These are phyloP conservation scores for Rhynchonema sp. DNA, from an alignment of 2,888 invertebrate genomes.

Conservation along the genomic window DNA sequence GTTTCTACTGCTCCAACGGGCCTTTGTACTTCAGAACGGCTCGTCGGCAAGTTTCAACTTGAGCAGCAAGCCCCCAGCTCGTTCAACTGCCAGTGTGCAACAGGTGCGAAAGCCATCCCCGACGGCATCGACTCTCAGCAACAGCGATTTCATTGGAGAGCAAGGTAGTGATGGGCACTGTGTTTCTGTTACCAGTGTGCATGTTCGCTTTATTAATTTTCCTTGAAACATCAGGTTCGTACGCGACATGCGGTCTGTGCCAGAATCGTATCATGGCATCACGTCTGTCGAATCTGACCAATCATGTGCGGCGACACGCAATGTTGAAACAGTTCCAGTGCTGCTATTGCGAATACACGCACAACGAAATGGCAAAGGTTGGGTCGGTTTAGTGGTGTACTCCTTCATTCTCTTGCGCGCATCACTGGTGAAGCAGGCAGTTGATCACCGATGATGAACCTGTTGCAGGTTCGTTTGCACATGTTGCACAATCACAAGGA, in stretches of 20 bases:
- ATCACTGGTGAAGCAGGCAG: background rate
- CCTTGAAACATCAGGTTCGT: too few relatives aligned
- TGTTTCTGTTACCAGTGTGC: too few relatives aligned
- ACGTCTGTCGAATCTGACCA: constrained; percentile 14
- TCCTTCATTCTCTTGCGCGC: background rate
- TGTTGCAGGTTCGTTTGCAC: constrained; percentile 14
- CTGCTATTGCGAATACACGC: constrained; percentile 15
- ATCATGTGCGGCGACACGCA: constrained; percentile 17
- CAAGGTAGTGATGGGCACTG: too few relatives aligned
- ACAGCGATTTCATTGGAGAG: too few relatives aligned
- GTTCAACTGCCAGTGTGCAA: too few relatives aligned
- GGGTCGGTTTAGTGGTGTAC: background rate
- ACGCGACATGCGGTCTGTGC: constrained; percentile 11
- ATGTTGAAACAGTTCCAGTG: constrained; percentile 16
- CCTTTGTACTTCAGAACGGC: too few relatives aligned
- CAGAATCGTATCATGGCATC: constrained; percentile 13
- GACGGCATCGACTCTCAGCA: too few relatives aligned
- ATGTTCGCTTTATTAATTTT: too few relatives aligned
- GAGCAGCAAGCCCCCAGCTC: too few relatives aligned
- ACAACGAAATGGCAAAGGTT: constrained; percentile 17
- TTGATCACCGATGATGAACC: background rate
- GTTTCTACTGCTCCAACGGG: too few relatives aligned
- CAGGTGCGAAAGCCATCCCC: too few relatives aligned
- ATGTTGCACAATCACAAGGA: constrained; percentile 18
- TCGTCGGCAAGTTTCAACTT: too few relatives aligned